Evolutionary conservation across 2,888 invertebrate genomes (phyloP).

Genomic region (Euphydryas editha): DNA sequence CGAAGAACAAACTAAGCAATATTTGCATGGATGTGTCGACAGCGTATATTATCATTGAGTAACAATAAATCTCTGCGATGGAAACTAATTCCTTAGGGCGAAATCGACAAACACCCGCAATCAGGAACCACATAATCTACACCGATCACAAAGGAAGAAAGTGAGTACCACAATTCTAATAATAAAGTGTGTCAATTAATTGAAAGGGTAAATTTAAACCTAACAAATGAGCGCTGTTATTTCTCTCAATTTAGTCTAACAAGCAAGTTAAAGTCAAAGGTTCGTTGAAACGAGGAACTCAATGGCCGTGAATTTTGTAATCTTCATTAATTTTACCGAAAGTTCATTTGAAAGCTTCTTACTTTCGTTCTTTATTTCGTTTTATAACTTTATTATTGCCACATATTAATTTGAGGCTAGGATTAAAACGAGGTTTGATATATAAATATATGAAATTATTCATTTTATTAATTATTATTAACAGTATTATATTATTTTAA

Average conservation of each 20-base stretch:
- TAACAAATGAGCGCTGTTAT: slow-evolving; percentile 81
- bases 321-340: slow-evolving; percentile 81
- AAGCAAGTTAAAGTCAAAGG: slow-evolving; percentile 80
- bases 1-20: slow-evolving; percentile 37
- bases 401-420: slow-evolving; percentile 28
- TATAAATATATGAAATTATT: background rate
- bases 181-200: slow-evolving; percentile 49
- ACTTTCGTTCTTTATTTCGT: slow-evolving; percentile 58
- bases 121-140: slow-evolving; percentile 79
- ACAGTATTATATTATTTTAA: background rate
- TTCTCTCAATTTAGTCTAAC: slow-evolving; percentile 82
- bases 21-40: slow-evolving; percentile 37
- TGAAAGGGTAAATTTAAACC: slow-evolving; percentile 67
- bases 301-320: slow-evolving; percentile 83
- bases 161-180: slow-evolving; percentile 61
- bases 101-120: slow-evolving; percentile 66
- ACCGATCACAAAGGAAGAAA: slow-evolving; percentile 81
- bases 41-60: slow-evolving; percentile 6
- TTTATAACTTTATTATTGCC: slow-evolving; percentile 51
- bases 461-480: background rate
- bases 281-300: slow-evolving; percentile 78
- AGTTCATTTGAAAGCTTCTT: slow-evolving; percentile 68
- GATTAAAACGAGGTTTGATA: background rate
- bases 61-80: slow-evolving; percentile 52
- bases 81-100: slow-evolving; percentile 69